Evolutionary conservation across 2,113 vertebrate species (phyloP), one percentile per base, ranked within the genome.

Genomic region (Neomonachus schauinslandi): DNA sequence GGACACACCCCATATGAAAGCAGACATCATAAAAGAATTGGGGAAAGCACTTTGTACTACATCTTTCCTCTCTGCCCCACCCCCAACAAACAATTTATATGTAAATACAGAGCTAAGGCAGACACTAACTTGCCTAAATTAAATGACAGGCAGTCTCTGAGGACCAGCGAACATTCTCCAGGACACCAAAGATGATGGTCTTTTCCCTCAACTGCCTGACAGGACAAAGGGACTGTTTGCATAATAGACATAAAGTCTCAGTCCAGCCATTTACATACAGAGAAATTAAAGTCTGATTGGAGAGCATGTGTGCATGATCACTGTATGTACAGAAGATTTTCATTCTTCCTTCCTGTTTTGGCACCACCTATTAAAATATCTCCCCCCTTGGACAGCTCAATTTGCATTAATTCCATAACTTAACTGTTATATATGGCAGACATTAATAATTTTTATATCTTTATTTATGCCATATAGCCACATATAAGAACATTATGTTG

Each of bases 21-120:
- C 79, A 91, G 88, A 85, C 49, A 91, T 89, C 49, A 39, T 88
- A 90, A 96, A 91, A 42, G 67, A 97, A 96, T 85, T 67, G 84
- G 65, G 28, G 65, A 72, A 92, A 88, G 24, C 72, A 91, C 49
- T 83, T 74, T 92, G 72, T 53, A 82, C 93, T 67, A 39, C 61
- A 69, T 90, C 85, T 91, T 72, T 42, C 42, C 31, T 91, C 69
- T 80, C 63, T 53, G 57, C 21, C 53, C 49, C 6, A 5, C 28
- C 55, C 61, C 31, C 15, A 74, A 90, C 95, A 96, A 94, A 98
- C 95, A 98, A 97, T 97, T 97, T 97, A 96, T 94, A 98, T 97
- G 97, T 94, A 98, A 98, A 98, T 96, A 95, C 74, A 89, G 96
- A 98, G 71, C 90, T 76, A 85, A 97, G 96, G 77, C 94, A 96